Base-by-base conservation (phyloP, 1,140 invertebrate species). In the Nylanderia fulva region DNA sequence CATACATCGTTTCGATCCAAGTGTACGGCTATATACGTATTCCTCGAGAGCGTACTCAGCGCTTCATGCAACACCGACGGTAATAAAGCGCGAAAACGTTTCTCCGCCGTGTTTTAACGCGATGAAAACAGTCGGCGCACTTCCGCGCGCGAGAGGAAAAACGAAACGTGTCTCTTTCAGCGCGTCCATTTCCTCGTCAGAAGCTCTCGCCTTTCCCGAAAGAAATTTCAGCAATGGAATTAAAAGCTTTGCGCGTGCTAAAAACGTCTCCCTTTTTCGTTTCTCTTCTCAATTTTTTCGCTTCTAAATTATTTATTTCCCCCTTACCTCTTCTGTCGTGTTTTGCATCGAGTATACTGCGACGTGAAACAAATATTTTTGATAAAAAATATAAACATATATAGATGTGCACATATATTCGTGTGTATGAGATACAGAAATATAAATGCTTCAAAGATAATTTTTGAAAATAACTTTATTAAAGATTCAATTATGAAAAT, bases 61-160 rank as follows among this genome's bases (percentile, higher is more conserved):
- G 74, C 61, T 68, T 84, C 83, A 84, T 79, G 75, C 84, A 85
- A 85, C 76, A 85, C 61, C 75, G 15, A 21, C 52, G 84, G 84
- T 85, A 85, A 85, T 85, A 85, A 85, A 85, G 75, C 76, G 84
- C 29, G 84, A 79, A 85, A 84, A 80, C 84, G 75, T 85, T 85
- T 80, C 61, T 52, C 61, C 74, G 63, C 15, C 68, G 36, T 77
- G 76, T 80, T 85, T 85, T 80, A 85, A 85, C 75, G 60, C 52
- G 63, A 79, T 60, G 75, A 66, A 76, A 66, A 84, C 60, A 80
- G 75, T 77, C 52, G 29, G 39, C 75, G 66, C 66, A 58, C 77
- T 71, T 72, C 66, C n/a, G 24, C 36, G 13, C 0, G 52, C 36
- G 13, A 0, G 52, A 24, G 36, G 52, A 82, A 82, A 82, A 82